Conservation (phyloP, 2,113 vertebrate species). For the Urocolius indicus region DNA sequence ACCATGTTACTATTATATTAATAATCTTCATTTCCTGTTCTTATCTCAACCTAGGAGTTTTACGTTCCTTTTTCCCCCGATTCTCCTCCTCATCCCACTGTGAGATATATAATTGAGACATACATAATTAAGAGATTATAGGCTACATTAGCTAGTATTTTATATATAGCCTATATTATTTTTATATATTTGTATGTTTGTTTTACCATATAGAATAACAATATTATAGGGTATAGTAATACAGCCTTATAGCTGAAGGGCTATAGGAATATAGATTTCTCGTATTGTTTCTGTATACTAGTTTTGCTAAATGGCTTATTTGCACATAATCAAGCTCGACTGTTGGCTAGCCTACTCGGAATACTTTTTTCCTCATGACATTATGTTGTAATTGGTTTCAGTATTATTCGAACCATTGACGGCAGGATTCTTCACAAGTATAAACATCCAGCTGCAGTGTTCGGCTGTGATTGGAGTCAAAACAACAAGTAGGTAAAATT, state of each 20-base stretch:
- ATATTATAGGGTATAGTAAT: too few species aligned
- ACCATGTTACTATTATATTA: too few species aligned
- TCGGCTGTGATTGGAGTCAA: slow-evolving; percentile 98
- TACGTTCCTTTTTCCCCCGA: too few species aligned
- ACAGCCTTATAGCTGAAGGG: neutral
- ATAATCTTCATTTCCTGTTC: too few species aligned
- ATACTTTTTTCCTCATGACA: neutral
- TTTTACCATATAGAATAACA: too few species aligned
- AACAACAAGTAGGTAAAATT: slow-evolving; percentile 92
- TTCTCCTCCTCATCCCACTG: too few species aligned
- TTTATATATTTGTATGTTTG: too few species aligned
- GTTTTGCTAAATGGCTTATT: neutral
- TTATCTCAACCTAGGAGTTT: too few species aligned
- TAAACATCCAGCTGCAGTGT: slow-evolving; percentile 95
- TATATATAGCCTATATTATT: too few species aligned
- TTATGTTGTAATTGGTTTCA: slow-evolving; percentile 68
- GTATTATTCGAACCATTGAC: slow-evolving; percentile 93
- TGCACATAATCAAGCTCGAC: neutral
- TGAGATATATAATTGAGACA: neutral
- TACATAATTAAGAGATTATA: neutral
- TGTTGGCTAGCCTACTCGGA: neutral
- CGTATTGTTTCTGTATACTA: neutral
- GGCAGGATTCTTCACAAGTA: slow-evolving; percentile 95
- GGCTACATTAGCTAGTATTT: too few species aligned
- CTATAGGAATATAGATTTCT: neutral